Conservation (phyloP, 1,140 invertebrate genomes). For the Drosophila bocqueti region DNA sequence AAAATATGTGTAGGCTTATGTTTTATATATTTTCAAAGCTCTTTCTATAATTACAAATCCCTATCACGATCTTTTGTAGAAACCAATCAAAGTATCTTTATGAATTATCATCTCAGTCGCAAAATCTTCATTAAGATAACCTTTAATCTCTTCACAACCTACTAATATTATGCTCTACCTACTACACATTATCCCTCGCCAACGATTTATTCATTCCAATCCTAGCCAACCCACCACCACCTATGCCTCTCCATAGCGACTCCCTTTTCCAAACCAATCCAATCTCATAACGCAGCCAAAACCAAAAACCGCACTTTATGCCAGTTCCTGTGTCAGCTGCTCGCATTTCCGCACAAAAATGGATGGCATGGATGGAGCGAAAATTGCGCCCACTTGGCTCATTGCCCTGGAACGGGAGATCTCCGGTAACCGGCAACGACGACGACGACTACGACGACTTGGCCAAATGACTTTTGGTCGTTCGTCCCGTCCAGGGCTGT, state of each 20-base stretch:
- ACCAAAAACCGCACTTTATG: conserved; percentile 56
- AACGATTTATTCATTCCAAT: conserved; percentile 19
- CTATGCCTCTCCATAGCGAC: background rate
- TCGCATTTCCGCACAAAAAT: conserved; percentile 62
- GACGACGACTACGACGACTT: conserved; percentile 23
- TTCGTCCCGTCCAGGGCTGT: conserved; percentile 4
- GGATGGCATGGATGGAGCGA: conserved; percentile 18
- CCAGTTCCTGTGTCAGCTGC: conserved; percentile 69
- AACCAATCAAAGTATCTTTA: background rate
- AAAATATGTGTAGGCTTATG: background rate
- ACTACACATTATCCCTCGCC: background rate
- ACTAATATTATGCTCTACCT: background rate
- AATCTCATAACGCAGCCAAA: conserved; percentile 14
- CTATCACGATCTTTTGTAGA: background rate
- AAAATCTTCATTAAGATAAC: background rate
- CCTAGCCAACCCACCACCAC: background rate
- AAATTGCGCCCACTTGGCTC: conserved; percentile 79
- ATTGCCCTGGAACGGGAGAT: conserved; percentile 56
- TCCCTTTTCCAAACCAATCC: background rate
- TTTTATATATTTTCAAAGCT: background rate
- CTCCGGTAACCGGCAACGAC: conserved; percentile 26
- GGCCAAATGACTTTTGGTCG: conserved; percentile 61
- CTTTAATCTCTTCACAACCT: background rate
- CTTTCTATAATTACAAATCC: background rate
- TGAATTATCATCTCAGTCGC: background rate